Base-by-base conservation (phyloP, 2,888 invertebrate species). In the Anaspis maculata region DNA sequence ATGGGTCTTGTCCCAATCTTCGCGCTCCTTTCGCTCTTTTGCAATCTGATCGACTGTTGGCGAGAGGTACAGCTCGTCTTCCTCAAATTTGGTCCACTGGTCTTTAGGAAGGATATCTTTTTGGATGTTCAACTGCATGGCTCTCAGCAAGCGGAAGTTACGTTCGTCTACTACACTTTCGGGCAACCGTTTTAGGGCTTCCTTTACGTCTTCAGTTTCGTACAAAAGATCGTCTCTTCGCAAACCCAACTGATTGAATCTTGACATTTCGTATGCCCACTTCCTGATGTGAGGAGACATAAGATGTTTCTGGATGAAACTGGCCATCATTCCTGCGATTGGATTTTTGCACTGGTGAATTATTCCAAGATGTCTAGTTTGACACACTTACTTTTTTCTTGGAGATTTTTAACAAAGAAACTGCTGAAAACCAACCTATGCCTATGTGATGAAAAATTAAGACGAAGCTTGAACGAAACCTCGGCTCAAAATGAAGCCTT, bases 31-130 rank as follows among this genome's bases (percentile, higher is more conserved):
- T 37, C 77, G 72, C 64, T 96, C 96, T 46, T 73, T 76, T 43
- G 73, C 67, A 0, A 96, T 88, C 68, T 91, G 80, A 1, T 86
- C 71, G 3, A 96, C 68, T 49, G 80, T 73, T 1, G 90, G 88
- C 41, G 75, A 68, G 37, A 95, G 73, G 62, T 95, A 95, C 39
- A 70, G 69, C 19, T 74, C 71, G 61, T 94, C 92, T 62, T 91
- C 83, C 57, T 95, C 92, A 44, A 73, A 78, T 59, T 85, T 84
- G 9, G 84, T 88, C 96, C 96, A 96, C 59, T 95, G 77, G 25
- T 86, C 83, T 62, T 90, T 83, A 9, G 96, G 96, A 24, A 96
- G 69, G 53, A 85, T 66, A 15, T 69, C 72, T 57, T 92, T 91
- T 34, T 77, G 77, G 45, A 83, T 62, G 13, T 82, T 82, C 15